Base-by-base conservation (phyloP, 1,140 invertebrate species). In the Panulirus ornatus region DNA sequence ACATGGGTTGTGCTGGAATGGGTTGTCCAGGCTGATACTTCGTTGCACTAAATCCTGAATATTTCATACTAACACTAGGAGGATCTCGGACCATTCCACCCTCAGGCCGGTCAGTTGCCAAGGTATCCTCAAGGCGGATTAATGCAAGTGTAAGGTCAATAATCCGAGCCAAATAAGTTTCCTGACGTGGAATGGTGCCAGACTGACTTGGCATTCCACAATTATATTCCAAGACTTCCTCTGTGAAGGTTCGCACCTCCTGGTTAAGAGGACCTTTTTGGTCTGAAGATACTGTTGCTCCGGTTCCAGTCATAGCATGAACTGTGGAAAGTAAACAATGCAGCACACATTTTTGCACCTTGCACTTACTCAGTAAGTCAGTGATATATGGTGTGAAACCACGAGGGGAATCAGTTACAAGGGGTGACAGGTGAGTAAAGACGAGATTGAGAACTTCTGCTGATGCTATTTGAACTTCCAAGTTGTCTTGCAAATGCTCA, bases 331-430 rank as follows among this genome's bases (percentile, higher is more conserved):
- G 95, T 38, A 98, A 94, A 93, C 97, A 97, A 93, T 98, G 97
- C 51, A 98, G 94, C 40, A 97, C 94, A n/a, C 97, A 96, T 93
- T 98, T 98, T 94, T 98, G 97, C 38, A 98, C 95, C 94, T 98
- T 98, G 93, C 97, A 97, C 88, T 97, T 96, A 0, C 95, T 95
- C 91, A 98, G 94, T 87, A 98, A 94, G 94, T 98, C 97, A 79
- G 96, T 96, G 47, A 98, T 96, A 93, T 97, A 98, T 88, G 95
- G 96, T 36, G 97, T 96, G 93, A 98, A 96, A 42, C 96, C 97
- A 92, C 96, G 96, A 0, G 96, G 96, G 93, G 96, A 97, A 92
- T 97, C 97, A 84, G 96, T 95, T n/a, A 97, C 96, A 40, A 98
- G 96, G n/a, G 95, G 95, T 47, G 96, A 96, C 6, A 98, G 93